Conservation (phyloP, 2,888 invertebrate genomes). For the Netelia melanura region DNA sequence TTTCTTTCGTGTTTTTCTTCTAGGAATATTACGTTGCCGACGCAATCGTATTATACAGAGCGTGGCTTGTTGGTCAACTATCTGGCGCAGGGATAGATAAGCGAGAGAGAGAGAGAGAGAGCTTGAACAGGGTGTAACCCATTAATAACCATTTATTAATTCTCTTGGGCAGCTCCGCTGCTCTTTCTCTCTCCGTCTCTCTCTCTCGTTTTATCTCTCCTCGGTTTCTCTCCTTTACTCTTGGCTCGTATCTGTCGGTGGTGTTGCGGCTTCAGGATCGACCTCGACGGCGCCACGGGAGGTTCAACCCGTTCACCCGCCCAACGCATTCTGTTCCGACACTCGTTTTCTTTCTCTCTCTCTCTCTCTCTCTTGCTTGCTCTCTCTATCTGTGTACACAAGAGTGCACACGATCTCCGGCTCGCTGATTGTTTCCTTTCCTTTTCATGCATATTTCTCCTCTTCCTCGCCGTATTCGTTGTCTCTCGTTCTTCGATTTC, state of each 20-base stretch:
- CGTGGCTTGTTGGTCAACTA: conserved; percentile 22
- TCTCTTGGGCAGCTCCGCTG: conserved; percentile 58
- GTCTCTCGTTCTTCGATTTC: background rate
- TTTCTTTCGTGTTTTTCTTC: background rate
- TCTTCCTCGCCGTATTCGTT: background rate
- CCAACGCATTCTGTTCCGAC: conserved; percentile 60
- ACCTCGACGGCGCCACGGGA: conserved; percentile 70
- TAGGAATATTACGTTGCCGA: conserved; percentile 35
- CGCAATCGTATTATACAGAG: conserved; percentile 48
- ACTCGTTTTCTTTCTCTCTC: conserved; percentile 49
- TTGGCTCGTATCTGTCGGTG: conserved; percentile 38
- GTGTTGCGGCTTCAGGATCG: conserved; percentile 56
- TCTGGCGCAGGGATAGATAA: conserved; percentile 14
- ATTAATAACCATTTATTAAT: conserved; percentile 71
- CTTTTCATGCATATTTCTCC: background rate
- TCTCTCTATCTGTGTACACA: conserved; percentile 46
- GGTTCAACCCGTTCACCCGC: conserved; percentile 68
- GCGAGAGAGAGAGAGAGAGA: conserved; percentile 37
- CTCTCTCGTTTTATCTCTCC: conserved; percentile 20
- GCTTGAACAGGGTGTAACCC: conserved; percentile 47
- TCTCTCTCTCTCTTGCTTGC: conserved; percentile 49
- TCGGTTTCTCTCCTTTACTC: conserved; percentile 4
- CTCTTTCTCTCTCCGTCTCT: conserved; percentile 17
- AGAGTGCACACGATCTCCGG: conserved; percentile 6
- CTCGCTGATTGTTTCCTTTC: conserved; percentile 22